Evolutionary conservation across 2,888 invertebrate genomes (phyloP).

Genomic region (Morpho achilles): DNA sequence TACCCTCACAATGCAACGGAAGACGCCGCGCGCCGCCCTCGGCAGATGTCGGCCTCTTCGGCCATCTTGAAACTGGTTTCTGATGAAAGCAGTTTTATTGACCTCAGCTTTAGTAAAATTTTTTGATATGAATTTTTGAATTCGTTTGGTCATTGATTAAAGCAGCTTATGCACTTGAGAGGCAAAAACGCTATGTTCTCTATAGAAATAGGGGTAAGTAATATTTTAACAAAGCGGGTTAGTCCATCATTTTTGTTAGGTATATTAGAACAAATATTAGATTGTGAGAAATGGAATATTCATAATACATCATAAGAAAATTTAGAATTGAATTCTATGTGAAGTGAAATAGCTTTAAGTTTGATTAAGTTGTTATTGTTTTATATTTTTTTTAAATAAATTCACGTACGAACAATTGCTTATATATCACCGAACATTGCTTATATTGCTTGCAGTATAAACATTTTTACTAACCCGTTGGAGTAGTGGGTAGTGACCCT

Average conservation of each 20-base stretch:
- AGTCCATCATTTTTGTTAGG: neutral
- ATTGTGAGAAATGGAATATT: no score
- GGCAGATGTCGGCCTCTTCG: constrained; percentile 53
- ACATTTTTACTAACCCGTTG: no score
- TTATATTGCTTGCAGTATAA: no score
- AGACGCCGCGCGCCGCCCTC: constrained; percentile 70
- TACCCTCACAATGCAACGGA: constrained; percentile 68
- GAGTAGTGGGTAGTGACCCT: no score
- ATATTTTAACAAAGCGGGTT: neutral
- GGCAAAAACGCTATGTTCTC: constrained; percentile 7
- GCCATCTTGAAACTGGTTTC: constrained; percentile 51
- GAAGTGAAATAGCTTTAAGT: no score
- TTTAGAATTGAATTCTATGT: no score
- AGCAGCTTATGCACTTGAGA: constrained; percentile 13
- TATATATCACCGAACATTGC: no score
- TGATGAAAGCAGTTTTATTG: constrained; percentile 54
- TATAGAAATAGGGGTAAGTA: constrained; percentile 2
- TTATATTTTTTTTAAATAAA: no score
- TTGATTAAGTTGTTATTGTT: no score
- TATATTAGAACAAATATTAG: neutral
- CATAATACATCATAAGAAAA: no score
- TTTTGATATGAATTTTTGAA: constrained; percentile 21
- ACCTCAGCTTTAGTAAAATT: constrained; percentile 44
- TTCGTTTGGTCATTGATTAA: constrained; percentile 12
- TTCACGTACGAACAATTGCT: no score